Base-by-base conservation (phyloP, 53 echinoderm and acorn worm species). In the Zoroaster sp. region DNA sequence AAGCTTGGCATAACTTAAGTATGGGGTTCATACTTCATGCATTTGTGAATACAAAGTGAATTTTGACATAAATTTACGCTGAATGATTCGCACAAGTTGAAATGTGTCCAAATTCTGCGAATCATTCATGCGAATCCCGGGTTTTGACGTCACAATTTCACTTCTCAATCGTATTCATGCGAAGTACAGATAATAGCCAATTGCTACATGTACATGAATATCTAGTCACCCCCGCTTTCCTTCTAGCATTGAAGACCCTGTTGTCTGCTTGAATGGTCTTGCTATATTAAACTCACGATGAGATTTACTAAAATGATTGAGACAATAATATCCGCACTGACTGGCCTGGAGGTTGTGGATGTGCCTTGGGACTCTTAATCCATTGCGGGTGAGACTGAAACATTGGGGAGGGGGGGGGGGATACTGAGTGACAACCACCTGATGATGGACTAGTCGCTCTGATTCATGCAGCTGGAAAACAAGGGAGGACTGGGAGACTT, bases 281-380 rank as follows among this genome's bases (percentile, higher is more conserved):
- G 63, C 63, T 15, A 25, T 59, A 25, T 59, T 28, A 59, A 59
- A 59, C 63, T 59, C 63, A 59, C 63, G 63, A 11, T n/a, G 28
- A 25, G 28, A 59, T 59, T 59, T 59, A 3, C 49, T 49, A 51
- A 76, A 76, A 49, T 76, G 76, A 76, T 34, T 32, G 63, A 59
- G 76, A 76, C 76, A 51, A 76, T 49, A 76, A 76, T 76, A 76
- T 76, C 51, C 51, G 76, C 76, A 33, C 76, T 47, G 76, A 52
- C 76, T 76, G 76, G 76, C 76, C 52, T 75, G 18, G 78, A 55
- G 79, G 40, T 55, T 18, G 79, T 37, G 39, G 9, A 40, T 21
- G 4, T 34, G 36, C 30, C 46, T 46, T 25, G 65, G 40, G 39
- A 35, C 39, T 37, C 8, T n/a, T 35, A 55, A 34, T 37, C 38